Evolutionary conservation across 1,140 invertebrate genomes (phyloP), one percentile per base, ranked within the genome.

Genomic region (Subanguina moxae): DNA sequence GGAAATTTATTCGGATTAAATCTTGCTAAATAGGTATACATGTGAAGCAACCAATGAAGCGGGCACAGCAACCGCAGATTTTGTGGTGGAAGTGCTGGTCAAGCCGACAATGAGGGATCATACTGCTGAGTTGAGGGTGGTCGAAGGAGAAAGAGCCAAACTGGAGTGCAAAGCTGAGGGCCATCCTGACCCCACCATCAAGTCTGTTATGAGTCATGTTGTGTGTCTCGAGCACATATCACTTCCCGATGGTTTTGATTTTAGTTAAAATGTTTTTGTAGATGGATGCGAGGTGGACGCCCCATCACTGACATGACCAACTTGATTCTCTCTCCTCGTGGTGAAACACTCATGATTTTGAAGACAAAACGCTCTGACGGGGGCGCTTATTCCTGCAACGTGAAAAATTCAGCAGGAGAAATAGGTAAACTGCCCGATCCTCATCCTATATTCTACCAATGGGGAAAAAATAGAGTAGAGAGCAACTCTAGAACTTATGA

Each of bases 321-420:
- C 46, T 78, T 83, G 57, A 72, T 83, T 30, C 70, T 85, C 17
- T 70, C 78, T 48, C 82, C 85, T 28, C 72, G 78, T 62, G 84
- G 84, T 80, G 74, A 78, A 52, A 68, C 71, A n/a, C 63, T 79
- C 17, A 76, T 83, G 73, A 84, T 86, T 73, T 74, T 84, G 28
- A 83, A 83, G 11, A 71, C 83, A 11, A 81, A 83, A 71, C 62
- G 81, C 46, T 73, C 76, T 43, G 86, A 87, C 75, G 78, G 80
- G 58, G 85, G 83, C n/a, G 57, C 25, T 19, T 87, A 86, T 65
- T 79, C 83, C n/a, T 87, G 86, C 73, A 74, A 84, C 58, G 85
- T 85, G 7, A 83, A 80, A 58, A 86, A 86, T 72, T 65, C 73
- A 8, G 82, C 75, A 27, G 83, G 83, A 17, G 64, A 71, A 46